Evolutionary conservation across 1,140 invertebrate species (phyloP).

Genomic region (Drosophila mayri): DNA sequence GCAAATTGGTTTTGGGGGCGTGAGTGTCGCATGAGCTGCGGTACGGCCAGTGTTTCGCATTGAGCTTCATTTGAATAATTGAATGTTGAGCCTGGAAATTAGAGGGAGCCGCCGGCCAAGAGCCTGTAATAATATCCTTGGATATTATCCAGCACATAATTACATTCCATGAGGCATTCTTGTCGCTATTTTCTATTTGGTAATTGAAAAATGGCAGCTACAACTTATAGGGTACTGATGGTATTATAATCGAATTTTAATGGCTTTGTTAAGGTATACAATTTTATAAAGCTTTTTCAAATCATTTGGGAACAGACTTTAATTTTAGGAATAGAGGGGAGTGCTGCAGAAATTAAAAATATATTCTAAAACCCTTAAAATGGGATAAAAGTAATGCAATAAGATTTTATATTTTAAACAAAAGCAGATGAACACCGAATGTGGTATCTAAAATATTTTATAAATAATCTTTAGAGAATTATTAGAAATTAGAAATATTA

Average conservation of each 20-base stretch:
- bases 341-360: neutral
- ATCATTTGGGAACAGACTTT: neutral
- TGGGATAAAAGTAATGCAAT: too few relatives aligned
- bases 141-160: slow-evolving; percentile 29
- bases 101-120: slow-evolving; percentile 14
- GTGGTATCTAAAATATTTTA: too few relatives aligned
- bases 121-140: slow-evolving; percentile 21
- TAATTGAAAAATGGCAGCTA: neutral
- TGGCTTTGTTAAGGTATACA: neutral
- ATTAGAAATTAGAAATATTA: too few relatives aligned
- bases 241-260: slow-evolving; percentile 22
- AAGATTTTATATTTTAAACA: neutral
- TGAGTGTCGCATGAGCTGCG: slow-evolving; percentile 38
- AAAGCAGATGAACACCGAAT: neutral
- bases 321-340: too few relatives aligned
- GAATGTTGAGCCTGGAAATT: slow-evolving; percentile 41
- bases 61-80: slow-evolving; percentile 49
- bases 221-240: neutral
- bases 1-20: slow-evolving; percentile 40
- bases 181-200: slow-evolving; percentile 6
- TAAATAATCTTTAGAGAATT: too few relatives aligned
- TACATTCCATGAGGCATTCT: slow-evolving; percentile 26
- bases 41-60: slow-evolving; percentile 5
- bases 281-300: neutral
- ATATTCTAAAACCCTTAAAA: neutral